These are phyloP conservation scores for Bellardia pandia DNA, from an alignment of 2,888 invertebrate species.

Conservation along the genomic window DNA sequence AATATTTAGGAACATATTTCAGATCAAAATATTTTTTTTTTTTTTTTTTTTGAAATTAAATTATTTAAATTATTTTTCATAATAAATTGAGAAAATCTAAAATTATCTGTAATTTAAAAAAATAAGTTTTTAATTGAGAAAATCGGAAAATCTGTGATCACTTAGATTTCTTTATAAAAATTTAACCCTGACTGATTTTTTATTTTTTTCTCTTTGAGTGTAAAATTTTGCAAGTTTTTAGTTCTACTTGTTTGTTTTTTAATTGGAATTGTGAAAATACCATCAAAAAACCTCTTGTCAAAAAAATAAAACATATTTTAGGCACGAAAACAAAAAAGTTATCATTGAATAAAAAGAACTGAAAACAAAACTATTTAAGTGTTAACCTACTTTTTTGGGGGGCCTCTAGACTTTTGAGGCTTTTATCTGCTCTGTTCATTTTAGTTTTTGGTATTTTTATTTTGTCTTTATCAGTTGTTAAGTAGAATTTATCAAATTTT, in stretches of 20 bases:
- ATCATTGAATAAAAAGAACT: constrained; percentile 11
- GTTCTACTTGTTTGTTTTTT: background rate
- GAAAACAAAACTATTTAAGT: background rate
- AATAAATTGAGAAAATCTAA: too few relatives aligned
- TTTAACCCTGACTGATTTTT: too few relatives aligned
- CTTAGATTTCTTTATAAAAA: too few relatives aligned
- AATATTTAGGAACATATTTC: too few relatives aligned
- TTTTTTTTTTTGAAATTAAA: too few relatives aligned
- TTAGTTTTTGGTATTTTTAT: background rate
- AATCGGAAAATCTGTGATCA: too few relatives aligned
- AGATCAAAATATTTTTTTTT: too few relatives aligned
- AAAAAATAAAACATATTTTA: background rate
- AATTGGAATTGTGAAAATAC: background rate
- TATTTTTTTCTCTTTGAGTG: background rate
- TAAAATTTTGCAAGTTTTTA: background rate
- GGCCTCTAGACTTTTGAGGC: constrained; percentile 6
- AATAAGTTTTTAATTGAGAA: too few relatives aligned
- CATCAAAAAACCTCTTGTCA: constrained; percentile 2
- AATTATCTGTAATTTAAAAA: too few relatives aligned
- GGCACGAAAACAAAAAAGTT: constrained; percentile 1
- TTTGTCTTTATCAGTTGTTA: constrained; percentile 18
- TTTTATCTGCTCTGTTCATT: constrained; percentile 29
- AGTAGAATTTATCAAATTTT: constrained; percentile 32
- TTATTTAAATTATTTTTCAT: too few relatives aligned
- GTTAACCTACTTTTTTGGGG: constrained; percentile 46